These are phyloP conservation scores for Junco hyemalis DNA, from an alignment of 2,113 vertebrate species.

Conservation along the genomic window DNA sequence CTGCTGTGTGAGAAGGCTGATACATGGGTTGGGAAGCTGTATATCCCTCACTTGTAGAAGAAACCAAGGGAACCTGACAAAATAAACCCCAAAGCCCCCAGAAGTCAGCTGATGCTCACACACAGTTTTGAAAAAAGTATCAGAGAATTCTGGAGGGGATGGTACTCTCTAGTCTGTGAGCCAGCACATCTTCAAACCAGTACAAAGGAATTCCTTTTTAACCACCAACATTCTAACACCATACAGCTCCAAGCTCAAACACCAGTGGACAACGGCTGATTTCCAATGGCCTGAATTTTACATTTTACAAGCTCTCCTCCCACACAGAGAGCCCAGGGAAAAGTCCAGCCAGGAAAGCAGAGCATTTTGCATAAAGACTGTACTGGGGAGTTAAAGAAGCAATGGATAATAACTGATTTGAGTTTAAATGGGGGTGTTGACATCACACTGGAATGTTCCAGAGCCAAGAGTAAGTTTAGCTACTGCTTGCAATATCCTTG, in stretches of 20 bases:
- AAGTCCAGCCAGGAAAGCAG: background rate
- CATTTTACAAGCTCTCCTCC: background rate
- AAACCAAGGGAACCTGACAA: slow-evolving; percentile 85
- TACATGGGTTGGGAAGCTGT: slow-evolving; percentile 85
- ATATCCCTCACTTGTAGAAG: slow-evolving; percentile 85
- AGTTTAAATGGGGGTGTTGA: background rate
- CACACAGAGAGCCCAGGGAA: background rate
- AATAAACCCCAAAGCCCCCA: slow-evolving; percentile 36
- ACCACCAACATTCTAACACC: background rate
- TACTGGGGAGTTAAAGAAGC: background rate
- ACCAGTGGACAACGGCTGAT: background rate
- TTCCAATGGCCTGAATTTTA: background rate
- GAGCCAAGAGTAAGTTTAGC: background rate
- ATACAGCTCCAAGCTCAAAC: background rate
- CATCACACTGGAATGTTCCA: background rate
- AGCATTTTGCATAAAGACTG: background rate
- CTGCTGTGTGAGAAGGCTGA: slow-evolving; percentile 87
- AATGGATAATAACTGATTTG: background rate
- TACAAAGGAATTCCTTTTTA: background rate
- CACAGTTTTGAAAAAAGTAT: background rate
- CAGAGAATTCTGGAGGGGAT: background rate
- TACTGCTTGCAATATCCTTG: background rate
- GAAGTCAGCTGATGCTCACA: slow-evolving; percentile 7
- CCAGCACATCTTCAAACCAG: background rate
- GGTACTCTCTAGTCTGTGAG: background rate